Evolutionary conservation across 2,113 vertebrate genomes (phyloP), one percentile per base, ranked within the genome.

Genomic region (Eidolon helvum): DNA sequence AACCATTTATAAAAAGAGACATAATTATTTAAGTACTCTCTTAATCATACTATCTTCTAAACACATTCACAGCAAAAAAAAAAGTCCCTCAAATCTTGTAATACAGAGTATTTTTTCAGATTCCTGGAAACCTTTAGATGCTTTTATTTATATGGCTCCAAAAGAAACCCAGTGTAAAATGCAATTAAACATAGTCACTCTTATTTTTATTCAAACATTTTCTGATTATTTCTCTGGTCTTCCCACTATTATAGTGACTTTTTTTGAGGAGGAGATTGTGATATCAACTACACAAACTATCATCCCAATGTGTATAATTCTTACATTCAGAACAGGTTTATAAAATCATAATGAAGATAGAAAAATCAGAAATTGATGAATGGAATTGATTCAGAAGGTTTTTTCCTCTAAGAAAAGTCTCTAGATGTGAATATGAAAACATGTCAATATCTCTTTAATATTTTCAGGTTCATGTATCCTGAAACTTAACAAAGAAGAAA

Each of bases 51-150:
- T 59, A 38, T 10, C 28, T 75, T 75, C 22, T 33, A 48, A 79
- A 72, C 4, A 65, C 1, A 12, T 24, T 10, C 18, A 21, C 14
- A 0, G 4, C 6, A 3, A 50, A 50, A 50, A 11, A 50, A 43
- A 40, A 43, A 8, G 0, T 40, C 53, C 19, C 15, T 68, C 16
- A 43, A 53, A 30, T 24, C 8, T 14, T 84, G 65, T 1, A 43
- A 48, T 2, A 18, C 24, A 19, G 10, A 38, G 6, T 0, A 26
- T 30, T 68, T 82, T 3, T 24, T 50, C 26, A 72, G 10, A 50
- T 1, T 65, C 22, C 35, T 63, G 10, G 30, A 80, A 80, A 30
- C 0, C 2, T 57, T 80, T 66, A 35, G 35, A 30, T 68, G 11
- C 28, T 35, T 72, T 33, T 77, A 2, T 19, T n/a, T 53, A 24